Base-by-base conservation (phyloP, 2,113 vertebrate species). In the Serilophus lunatus region DNA sequence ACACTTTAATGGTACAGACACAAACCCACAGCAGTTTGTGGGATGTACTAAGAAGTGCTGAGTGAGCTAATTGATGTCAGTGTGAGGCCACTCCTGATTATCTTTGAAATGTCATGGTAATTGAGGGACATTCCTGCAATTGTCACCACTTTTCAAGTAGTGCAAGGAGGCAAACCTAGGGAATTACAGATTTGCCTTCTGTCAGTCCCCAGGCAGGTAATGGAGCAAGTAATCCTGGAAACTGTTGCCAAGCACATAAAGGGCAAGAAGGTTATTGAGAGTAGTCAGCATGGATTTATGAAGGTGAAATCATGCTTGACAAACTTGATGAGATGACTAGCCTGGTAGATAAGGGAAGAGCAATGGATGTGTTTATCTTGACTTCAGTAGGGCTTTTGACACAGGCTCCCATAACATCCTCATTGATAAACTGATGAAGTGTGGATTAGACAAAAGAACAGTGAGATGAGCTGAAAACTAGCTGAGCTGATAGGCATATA, bases 141-240 rank as follows among this genome's bases (percentile, higher is more conserved):
- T 84, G 20, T 50, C 23, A 40, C 29, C 7, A 10, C 20, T 54
- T 12, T 82, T 75, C 54, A 81, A 61, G 40, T 87, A 57, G 22
- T 1, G 0, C 10, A 45, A 66, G n/a, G 40, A 77, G 26, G 11
- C 33, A 36, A 31, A 42, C 71, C 12, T 88, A 40, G 20, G 35
- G 19, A 63, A 24, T 14, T 86, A 3, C 3, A 50, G 22, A 40
- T 51, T 4, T 0, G 13, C 13, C 15, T 86, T 5, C 0, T 17
- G 4, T 89, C 23, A 51, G 18, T 91, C 36, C 10, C 19, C 28
- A 18, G 35, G 29, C 45, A 93, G 45, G 26, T 42, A 57, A 38
- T 9, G 1, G 29, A 80, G 40, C 57, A 86, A 47, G 60, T 88
- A 87, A 82, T 56, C 18, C 20, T 92, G 26, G 18, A 36, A 88